Evolutionary conservation across 2,797 vertebrate species (phyloP), one percentile per base, ranked within the genome.

Genomic region (Manis pentadactyla): DNA sequence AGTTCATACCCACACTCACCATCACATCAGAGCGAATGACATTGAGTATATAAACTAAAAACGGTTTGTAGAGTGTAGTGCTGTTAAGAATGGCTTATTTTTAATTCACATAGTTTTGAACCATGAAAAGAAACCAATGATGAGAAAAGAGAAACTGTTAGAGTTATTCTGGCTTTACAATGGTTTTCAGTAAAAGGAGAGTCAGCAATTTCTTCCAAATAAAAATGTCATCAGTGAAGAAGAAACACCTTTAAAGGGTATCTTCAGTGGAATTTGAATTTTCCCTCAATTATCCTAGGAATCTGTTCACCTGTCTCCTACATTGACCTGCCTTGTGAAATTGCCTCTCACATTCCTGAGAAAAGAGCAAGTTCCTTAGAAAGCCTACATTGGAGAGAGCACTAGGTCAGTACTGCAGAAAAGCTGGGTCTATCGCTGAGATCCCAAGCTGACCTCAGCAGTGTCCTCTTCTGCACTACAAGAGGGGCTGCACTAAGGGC

Each of bases 51-150:
- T 18, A 83, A 55, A 90, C 53, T 78, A 73, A 90, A 77, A 64
- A 63, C 15, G 55, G 23, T 55, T 95, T 92, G 68, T 71, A 90
- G 61, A 81, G 51, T 4, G 49, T 19, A 57, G 34, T 42, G 8
- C 46, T 92, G 87, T 95, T 51, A 88, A 94, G 19, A 93, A 95
- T 3, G 78, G 73, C 63, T 95, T 86, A 82, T 66, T 95, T 83
- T 95, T 71, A 93, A 93, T 37, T 88, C 31, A 91, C 0, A 0
- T 61, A 68, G 46, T 75, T 57, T n/a, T 78, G 39, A 84, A 49
- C 17, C 31, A 71, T 64, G 75, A 66, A 57, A 90, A 85, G 4
- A 95, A 39, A 82, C 78, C 4, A 23, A 57, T 61, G 25, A 85
- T 34, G 18, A 92, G 31, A 46, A 73, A 79, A 66, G 29, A 89